A percentile compares a stretch with the other conserved stretches of the same genome.
phyloP scores from a whole-genome alignment of 2,113 vertebrate genomes.

The Acinonyx jubatus region DNA sequence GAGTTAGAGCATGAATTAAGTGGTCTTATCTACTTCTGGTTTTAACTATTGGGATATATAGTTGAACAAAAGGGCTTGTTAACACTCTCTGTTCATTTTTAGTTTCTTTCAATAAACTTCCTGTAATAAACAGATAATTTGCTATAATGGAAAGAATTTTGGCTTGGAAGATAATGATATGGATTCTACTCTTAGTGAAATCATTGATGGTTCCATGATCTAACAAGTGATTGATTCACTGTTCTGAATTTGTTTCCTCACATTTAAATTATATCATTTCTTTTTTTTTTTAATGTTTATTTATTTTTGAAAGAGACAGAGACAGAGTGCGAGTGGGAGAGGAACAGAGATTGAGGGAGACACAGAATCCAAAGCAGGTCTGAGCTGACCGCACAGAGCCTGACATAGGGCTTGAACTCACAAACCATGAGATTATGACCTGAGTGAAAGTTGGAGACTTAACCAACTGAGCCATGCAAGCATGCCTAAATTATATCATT shows the following conservation, averaged over 20 bases:
- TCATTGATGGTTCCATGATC: neutral
- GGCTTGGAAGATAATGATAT: neutral
- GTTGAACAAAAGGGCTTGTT: neutral
- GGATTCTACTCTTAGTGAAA: neutral
- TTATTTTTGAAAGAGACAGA: no score
- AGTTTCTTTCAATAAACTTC: neutral
- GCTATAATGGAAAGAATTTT: neutral
- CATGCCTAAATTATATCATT: neutral
- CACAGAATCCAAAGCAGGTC: no score
- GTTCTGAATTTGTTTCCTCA: neutral
- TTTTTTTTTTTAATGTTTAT: no score
- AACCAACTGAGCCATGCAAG: no score
- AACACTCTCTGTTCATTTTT: neutral
- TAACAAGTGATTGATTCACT: neutral
- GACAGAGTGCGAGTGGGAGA: no score
- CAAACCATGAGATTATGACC: no score
- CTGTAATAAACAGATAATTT: neutral
- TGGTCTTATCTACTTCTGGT: neutral
- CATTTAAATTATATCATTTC: neutral
- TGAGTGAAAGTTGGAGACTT: no score
- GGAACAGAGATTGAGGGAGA: no score
- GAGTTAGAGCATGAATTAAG: neutral
- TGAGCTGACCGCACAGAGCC: no score
- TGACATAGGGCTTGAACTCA: no score
- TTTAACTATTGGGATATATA: neutral